Evolutionary conservation across 2,888 invertebrate genomes (phyloP), one percentile per base, ranked within the genome.

Genomic region (Diarsia brunnea): DNA sequence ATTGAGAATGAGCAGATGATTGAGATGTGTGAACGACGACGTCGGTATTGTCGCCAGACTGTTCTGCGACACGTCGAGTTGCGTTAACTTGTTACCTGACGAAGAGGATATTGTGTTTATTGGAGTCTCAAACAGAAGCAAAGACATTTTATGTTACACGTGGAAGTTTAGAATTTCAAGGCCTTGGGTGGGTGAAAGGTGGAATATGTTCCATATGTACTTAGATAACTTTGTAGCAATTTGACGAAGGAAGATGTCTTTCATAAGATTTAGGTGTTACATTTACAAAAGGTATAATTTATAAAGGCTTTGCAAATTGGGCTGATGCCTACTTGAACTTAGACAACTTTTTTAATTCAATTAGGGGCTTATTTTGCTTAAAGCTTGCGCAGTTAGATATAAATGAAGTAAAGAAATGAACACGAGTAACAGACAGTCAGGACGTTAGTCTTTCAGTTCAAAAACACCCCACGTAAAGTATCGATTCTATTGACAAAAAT

Each of bases 1-100:
- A 94, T 99, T 99, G 80, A 99, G 97, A 86, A 98, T 98, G 83
- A 98, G 97, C 81, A 99, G 97, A 90, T 98, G 98, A 94, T 98
- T 98, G 69, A 99, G 97, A 92, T 98, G 98, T 85, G 97, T 97
- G 90, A 98, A 97, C 2, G 99, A 98, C 43, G 97, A 96, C 2
- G 98, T 98, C 43, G 99, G 99, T 66, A 99, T 98, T 64, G 97
- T 97, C 82, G 97, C 97, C 90, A 99, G 95, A 87, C 98, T 98
- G 96, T 99, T 99, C 91, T 98, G 98, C 0, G 98, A 98, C 65
- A 99, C 98, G 92, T 99, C 99, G 91, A 99, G 96, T 91, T 99
- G 98, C 31, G 98, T 98, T 89, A 99, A 95, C 92, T 98, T 98
- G 95, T 98, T 98, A 85, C 98, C 98, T 98, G 94, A 31, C 91